Percentiles rank a stretch among this genome's conserved stretches.
phyloP scores from a whole-genome alignment of 92 coral and sea anemone genomes.

The Zoanthus sociatus region DNA sequence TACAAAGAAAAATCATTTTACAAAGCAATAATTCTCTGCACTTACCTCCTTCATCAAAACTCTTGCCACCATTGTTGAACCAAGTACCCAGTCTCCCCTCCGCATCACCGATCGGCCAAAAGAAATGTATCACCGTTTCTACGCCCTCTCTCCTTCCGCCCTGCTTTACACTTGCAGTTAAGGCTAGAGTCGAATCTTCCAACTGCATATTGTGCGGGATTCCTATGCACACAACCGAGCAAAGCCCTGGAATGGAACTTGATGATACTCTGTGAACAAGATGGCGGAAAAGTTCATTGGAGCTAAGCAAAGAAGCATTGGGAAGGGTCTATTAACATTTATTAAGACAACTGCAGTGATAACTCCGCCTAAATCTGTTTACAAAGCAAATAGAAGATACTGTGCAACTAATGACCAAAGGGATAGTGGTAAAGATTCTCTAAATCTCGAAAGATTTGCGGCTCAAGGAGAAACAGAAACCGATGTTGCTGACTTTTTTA shows the following conservation, averaged over 20 bases:
- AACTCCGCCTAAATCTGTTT: background rate
- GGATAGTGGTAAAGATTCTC: background rate
- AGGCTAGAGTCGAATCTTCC: too few species aligned
- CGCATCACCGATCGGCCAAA: too few species aligned
- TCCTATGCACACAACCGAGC: background rate
- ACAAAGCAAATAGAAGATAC: conserved; percentile 2
- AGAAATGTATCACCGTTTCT: too few species aligned
- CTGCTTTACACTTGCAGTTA: too few species aligned
- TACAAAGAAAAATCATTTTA: too few species aligned
- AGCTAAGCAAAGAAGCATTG: background rate
- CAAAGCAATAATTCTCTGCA: too few species aligned
- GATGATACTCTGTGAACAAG: background rate
- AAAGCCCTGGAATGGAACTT: background rate
- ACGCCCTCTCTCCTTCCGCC: too few species aligned
- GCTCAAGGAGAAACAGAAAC: background rate
- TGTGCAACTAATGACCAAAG: conserved; percentile 5
- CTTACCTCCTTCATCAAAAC: too few species aligned
- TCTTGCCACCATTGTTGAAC: too few species aligned
- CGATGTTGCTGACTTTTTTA: conserved; percentile 32
- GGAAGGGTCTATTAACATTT: conserved; percentile 4
- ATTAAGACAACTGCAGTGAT: background rate
- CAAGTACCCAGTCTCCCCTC: too few species aligned
- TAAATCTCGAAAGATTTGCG: background rate
- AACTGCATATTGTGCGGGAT: background rate
- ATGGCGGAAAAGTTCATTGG: conserved; percentile 48